phyloP scores from a whole-genome alignment of 1,140 invertebrate genomes.

The Neodiprion lecontei region DNA sequence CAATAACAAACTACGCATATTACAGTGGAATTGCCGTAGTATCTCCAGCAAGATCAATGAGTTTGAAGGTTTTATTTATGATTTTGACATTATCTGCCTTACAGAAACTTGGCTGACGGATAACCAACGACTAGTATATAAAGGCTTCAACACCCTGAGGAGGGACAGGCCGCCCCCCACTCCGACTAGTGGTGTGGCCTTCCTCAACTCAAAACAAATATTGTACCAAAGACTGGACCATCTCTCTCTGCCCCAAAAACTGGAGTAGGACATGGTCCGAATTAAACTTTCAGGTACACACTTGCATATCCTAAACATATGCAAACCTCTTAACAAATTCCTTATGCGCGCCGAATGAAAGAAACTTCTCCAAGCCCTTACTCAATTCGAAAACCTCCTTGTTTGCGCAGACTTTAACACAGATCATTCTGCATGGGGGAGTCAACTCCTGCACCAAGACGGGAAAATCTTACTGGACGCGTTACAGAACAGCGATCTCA shows the following conservation, averaged over 20 bases:
- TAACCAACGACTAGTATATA: not conserved
- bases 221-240: not conserved
- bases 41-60: constrained; percentile 15
- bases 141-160: constrained; percentile 22
- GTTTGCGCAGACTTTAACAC: constrained; percentile 29
- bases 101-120: constrained; percentile 21
- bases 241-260: not conserved
- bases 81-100: constrained; percentile 23
- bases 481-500: not conserved
- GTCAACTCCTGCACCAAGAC: not conserved
- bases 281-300: not conserved
- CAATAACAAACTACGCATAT: constrained; percentile 7
- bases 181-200: constrained; percentile 18
- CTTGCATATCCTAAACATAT: constrained; percentile 6
- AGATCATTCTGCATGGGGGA: constrained; percentile 25
- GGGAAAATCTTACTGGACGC: not conserved
- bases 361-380: not conserved
- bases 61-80: constrained; percentile 1
- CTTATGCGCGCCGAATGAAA: not conserved
- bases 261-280: constrained; percentile 15
- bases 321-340: not conserved
- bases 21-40: constrained; percentile 27
- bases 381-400: not conserved
- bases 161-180: constrained; percentile 8
- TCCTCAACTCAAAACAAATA: constrained; percentile 18